A percentile compares a stretch with the other conserved stretches of the same genome.
Evolutionary conservation across 37 sponge, comb jelly and placozoan species (phyloP).

Genomic region (Hexactinellida sp.): DNA sequence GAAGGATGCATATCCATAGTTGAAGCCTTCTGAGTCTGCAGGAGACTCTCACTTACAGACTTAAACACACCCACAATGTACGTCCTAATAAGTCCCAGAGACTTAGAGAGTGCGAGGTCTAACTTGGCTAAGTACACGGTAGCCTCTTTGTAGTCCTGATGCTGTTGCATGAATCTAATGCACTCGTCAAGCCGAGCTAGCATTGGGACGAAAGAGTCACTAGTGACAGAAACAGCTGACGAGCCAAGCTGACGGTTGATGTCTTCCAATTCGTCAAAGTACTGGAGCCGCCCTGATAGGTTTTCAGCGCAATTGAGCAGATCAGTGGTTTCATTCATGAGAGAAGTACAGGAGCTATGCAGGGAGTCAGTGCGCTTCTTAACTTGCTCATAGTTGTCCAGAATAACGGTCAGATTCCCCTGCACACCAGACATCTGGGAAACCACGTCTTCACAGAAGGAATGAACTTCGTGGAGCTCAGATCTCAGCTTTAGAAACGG

Average conservation of each 20-base stretch:
- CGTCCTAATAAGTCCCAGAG: constrained; percentile 58
- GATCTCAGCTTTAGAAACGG: background rate
- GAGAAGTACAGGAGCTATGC: constrained; percentile 9
- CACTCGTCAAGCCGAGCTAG: constrained; percentile 89
- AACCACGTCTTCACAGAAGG: background rate
- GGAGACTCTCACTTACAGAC: constrained; percentile 37
- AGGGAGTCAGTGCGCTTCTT: background rate
- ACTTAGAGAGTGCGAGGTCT: constrained; percentile 59
- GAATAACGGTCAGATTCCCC: background rate
- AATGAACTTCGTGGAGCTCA: background rate
- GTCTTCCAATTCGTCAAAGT: constrained; percentile 78
- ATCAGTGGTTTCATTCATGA: constrained; percentile 29
- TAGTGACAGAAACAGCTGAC: constrained; percentile 55
- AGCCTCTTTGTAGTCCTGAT: constrained; percentile 91
- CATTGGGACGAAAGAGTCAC: constrained; percentile 48
- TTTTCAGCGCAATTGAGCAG: constrained; percentile 58
- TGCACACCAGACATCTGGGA: background rate
- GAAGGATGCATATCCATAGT: constrained; percentile 35
- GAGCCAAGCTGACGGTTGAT: constrained; percentile 48
- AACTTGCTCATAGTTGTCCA: background rate
- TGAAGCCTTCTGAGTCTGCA: background rate
- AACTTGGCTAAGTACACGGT: constrained; percentile 71
- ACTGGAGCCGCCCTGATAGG: constrained; percentile 63
- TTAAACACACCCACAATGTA: constrained; percentile 50
- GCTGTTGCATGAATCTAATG: constrained; percentile 65